A percentile compares a stretch with the other conserved stretches of the same genome.
These are phyloP conservation scores for Gymnocephalus cernua DNA, from an alignment of 2,113 vertebrate species.

Conservation along the genomic window DNA sequence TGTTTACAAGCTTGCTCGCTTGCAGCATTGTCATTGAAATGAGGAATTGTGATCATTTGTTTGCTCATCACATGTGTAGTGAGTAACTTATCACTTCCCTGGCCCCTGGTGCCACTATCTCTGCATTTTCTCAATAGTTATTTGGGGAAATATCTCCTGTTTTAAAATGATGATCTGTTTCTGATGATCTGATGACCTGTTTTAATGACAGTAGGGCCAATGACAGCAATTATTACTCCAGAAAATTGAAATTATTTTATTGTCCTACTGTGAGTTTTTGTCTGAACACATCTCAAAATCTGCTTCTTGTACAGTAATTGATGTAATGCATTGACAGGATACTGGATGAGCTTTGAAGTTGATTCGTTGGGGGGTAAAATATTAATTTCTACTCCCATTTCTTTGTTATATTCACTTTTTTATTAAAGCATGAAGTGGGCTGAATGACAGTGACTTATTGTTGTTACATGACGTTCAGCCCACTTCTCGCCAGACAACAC, in stretches of 20 bases:
- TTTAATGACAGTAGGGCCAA: constrained; percentile 36
- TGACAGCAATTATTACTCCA: constrained; percentile 37
- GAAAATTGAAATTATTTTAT: constrained; percentile 48
- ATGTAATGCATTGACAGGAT: constrained; percentile 4
- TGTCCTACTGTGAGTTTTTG: constrained; percentile 28
- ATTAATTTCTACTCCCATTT: not conserved
- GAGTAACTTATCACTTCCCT: not conserved
- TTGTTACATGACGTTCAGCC: constrained; percentile 35
- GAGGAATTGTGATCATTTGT: not conserved
- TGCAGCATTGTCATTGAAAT: constrained; percentile 25
- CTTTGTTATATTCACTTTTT: constrained; percentile 8
- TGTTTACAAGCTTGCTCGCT: constrained; percentile 14
- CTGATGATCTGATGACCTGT: no score
- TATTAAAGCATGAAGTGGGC: not conserved
- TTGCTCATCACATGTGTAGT: not conserved
- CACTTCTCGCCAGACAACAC: constrained; percentile 33
- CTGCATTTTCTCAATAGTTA: constrained; percentile 9
- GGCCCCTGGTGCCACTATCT: not conserved
- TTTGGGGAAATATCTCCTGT: constrained; percentile 2
- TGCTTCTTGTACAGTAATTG: constrained; percentile 43
- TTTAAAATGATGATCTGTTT: constrained; percentile 40
- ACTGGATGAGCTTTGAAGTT: constrained; percentile 12
- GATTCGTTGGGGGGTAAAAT: constrained; percentile 25
- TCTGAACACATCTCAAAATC: constrained; percentile 27
- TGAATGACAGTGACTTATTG: not conserved